Evolutionary conservation across 2,113 vertebrate species (phyloP), one percentile per base, ranked within the genome.

Genomic region (Aptenodytes forsteri): DNA sequence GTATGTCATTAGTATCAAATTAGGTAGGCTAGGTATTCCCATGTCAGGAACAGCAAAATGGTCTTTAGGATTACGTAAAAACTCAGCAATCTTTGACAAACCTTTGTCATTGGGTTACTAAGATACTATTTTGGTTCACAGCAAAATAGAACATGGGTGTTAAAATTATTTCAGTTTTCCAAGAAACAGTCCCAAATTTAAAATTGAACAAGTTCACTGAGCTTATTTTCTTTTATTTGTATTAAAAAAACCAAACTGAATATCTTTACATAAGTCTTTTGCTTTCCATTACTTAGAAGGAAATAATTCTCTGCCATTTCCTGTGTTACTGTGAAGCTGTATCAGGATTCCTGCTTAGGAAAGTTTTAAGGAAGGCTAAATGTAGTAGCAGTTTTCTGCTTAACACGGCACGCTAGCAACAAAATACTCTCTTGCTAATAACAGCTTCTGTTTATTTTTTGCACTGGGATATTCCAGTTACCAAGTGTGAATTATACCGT

Each of bases 341-440:
- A 44, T 85, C 54, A 80, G n/a, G n/a, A 30, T 66, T 65, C 15
- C 61, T 84, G 13, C 70, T 76, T 62, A 34, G 54, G 70, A 38
- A 87, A 82, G 22, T 93, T 87, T 69, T 79, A 52, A 73, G 70
- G 50, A 61, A 79, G 13, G 75, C 54, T 93, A 89, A 95, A 85
- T 73, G 94, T 87, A 96, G 87, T 95, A 83, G 84, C 89, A 88
- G 54, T 72, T 95, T 91, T 70, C 89, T 88, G 32, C 52, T 90
- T 88, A 90, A 85, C 46, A 36, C 2, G 4, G n/a, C 42, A 50
- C 55, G 78, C 73, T 91, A 87, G 62, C 89, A 88, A 30, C 70
- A 89, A 95, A 95, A 93, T 91, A 96, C 27, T 91, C 84, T 85
- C 82, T 55, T 91, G 81, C 89, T 97, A 96, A 93, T 95, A 94